These are phyloP conservation scores for Spea hammondii DNA, from an alignment of 2,797 vertebrate genomes.

Conservation along the genomic window DNA sequence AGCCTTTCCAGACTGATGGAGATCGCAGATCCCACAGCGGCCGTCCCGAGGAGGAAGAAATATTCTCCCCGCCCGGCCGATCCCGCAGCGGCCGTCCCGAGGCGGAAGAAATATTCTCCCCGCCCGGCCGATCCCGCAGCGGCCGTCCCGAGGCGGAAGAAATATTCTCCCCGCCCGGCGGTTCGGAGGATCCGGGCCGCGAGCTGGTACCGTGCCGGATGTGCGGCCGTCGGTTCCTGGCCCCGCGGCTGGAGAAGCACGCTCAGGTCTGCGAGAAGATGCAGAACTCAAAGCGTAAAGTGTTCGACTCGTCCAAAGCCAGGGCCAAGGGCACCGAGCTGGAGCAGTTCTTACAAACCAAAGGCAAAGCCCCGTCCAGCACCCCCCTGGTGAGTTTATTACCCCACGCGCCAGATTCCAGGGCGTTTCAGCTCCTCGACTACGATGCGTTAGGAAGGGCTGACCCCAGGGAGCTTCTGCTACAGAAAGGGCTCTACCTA, in stretches of 20 bases:
- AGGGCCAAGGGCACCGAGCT: slow-evolving; percentile 76
- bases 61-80: no score
- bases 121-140: background rate
- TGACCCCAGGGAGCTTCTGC: no score
- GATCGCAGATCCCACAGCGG: slow-evolving; percentile 7
- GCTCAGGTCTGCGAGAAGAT: slow-evolving; percentile 69
- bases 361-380: slow-evolving; percentile 54
- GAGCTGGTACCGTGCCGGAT: slow-evolving; percentile 67
- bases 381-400: slow-evolving; percentile 33
- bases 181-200: background rate
- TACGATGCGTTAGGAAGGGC: background rate
- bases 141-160: background rate
- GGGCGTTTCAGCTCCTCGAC: no score
- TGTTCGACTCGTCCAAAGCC: slow-evolving; percentile 73
- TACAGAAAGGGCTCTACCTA: no score
- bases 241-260: slow-evolving; percentile 75
- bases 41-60: background rate
- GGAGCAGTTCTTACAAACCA: slow-evolving; percentile 70
- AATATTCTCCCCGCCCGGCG: no score
- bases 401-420: no score
- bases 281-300: slow-evolving; percentile 68
- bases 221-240: slow-evolving; percentile 74
- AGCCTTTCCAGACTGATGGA: background rate
- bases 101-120: no score
- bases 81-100: no score